A percentile compares a stretch with the other conserved stretches of the same genome.
Evolutionary conservation across 2,888 invertebrate species (phyloP).

Genomic region (Tetragnatha montana): DNA sequence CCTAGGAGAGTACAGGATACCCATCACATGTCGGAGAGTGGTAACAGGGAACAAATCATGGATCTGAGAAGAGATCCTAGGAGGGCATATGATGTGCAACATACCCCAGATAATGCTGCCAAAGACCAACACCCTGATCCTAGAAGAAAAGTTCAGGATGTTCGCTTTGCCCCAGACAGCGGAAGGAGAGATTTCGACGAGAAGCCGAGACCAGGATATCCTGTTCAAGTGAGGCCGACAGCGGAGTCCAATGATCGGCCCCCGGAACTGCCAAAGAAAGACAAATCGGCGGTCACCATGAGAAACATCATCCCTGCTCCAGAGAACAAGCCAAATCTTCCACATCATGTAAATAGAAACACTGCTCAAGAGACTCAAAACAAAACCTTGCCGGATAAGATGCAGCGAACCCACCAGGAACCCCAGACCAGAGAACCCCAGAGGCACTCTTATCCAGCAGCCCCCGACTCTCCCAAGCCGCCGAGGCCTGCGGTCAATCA

Average conservation of each 20-base stretch:
- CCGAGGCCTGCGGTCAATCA: neutral
- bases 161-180: neutral
- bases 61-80: too few species aligned
- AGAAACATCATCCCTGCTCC: conserved; percentile 31
- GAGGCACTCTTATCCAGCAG: conserved; percentile 15
- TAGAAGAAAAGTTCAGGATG: neutral
- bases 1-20: too few species aligned
- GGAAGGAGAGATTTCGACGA: neutral
- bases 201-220: conserved; percentile 49
- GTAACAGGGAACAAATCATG: too few species aligned
- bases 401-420: too few species aligned
- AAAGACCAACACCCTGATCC: neutral
- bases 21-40: too few species aligned
- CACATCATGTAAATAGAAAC: conserved; percentile 1
- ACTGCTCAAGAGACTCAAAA: conserved; percentile 11
- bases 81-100: too few species aligned
- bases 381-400: conserved; percentile 9
- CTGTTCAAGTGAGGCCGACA: conserved; percentile 33
- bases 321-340: conserved; percentile 9
- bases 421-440: too few species aligned
- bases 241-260: conserved; percentile 21
- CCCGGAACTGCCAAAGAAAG: conserved; percentile 61
- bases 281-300: conserved; percentile 37
- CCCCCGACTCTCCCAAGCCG: neutral
- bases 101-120: too few species aligned